Evolutionary conservation across 2,888 invertebrate genomes (phyloP).

Genomic region (Melieria omissa): DNA sequence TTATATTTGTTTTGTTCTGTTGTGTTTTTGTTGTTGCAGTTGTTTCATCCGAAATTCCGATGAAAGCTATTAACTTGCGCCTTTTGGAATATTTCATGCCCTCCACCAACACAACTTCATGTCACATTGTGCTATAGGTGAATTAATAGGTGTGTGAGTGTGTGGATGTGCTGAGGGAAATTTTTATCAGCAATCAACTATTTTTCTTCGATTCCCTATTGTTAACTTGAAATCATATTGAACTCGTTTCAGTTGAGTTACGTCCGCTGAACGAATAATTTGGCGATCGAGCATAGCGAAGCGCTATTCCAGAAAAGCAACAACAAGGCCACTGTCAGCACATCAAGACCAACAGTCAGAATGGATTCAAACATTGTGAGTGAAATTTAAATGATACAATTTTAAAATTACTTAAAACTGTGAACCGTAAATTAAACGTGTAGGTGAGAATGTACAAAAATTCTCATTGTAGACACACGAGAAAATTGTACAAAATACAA

Average conservation of each 20-base stretch:
- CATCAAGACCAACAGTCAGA: background rate
- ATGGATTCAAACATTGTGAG: constrained; percentile 58
- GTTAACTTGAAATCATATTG: constrained; percentile 19
- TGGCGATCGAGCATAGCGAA: constrained; percentile 49
- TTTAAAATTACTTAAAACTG: too few relatives aligned
- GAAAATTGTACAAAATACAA: too few relatives aligned
- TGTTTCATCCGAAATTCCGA: constrained; percentile 46
- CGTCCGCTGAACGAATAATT: constrained; percentile 53
- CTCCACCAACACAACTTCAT: too few relatives aligned
- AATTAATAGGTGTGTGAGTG: constrained; percentile 4
- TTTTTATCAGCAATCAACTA: constrained; percentile 43
- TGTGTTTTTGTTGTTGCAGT: constrained; percentile 31
- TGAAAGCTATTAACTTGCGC: constrained; percentile 58
- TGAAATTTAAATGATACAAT: constrained; percentile 21
- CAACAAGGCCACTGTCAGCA: too few relatives aligned
- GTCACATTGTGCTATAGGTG: too few relatives aligned
- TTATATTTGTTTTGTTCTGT: constrained; percentile 6
- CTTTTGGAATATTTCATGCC: constrained; percentile 54
- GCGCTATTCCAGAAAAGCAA: too few relatives aligned
- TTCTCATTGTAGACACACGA: too few relatives aligned
- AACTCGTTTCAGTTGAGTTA: constrained; percentile 48
- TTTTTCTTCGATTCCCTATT: background rate
- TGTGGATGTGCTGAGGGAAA: constrained; percentile 22
- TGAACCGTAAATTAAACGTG: too few relatives aligned
- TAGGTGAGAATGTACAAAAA: too few relatives aligned